Base-by-base conservation (phyloP, 2,888 invertebrate genomes). In the Clepsis dumicolana region DNA sequence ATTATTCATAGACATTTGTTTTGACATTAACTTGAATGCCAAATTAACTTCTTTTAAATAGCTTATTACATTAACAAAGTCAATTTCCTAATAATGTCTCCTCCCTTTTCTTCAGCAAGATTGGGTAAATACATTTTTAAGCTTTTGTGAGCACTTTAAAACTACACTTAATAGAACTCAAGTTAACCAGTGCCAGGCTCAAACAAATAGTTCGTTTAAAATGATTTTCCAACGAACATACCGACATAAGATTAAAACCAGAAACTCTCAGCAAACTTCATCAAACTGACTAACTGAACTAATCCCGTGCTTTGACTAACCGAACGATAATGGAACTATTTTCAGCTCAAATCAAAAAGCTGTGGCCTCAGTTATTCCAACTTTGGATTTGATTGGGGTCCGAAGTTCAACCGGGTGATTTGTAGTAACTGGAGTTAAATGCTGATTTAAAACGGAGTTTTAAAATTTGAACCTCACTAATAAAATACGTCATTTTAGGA, bases 261-360 rank as follows among this genome's bases (percentile, higher is more conserved):
- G 56, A 61, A 54, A 24, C 48, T 21, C 29, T 44, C 27, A 5
- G 7, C 44, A 38, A 59, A 59, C 59, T 59, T 59, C 25, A 41
- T 57, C 41, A 41, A 59, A 59, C 59, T 59, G 16, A 59, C 41
- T 25, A 59, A 59, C 59, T 59, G 16, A 59, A 41, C 59, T 59
- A 41, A 59, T 59, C 59, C 25, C 3, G 18, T 21, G 25, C 59
- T 41, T 67, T 60, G 44, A 48, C 27, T 60, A 41, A 48, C 64
- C 48, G 21, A 29, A 44, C 62, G 61, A 44, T 66, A 56, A 62
- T 66, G 66, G 66, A 48, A 62, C 61, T 66, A 66, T 50, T 62
- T 62, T 62, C 44, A 61, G 61, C 14, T 25, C 16, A 44, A 66
- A 56, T 56, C 66, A 67, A 67, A 67, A 67, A 56, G 38, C 35